phyloP scores from a whole-genome alignment of 2,113 vertebrate genomes.

The Heteronetta atricapilla region DNA sequence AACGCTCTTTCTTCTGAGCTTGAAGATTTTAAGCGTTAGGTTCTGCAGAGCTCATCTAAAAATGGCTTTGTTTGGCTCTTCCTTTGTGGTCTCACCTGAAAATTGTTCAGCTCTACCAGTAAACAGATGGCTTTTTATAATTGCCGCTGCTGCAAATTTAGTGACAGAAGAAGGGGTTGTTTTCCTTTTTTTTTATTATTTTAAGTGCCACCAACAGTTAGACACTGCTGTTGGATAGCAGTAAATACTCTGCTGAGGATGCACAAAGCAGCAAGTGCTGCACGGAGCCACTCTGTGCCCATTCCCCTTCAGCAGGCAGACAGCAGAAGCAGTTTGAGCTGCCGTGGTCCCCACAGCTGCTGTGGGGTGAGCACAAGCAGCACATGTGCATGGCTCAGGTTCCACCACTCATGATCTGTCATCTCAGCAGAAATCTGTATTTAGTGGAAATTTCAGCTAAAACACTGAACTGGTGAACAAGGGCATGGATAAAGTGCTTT shows the following conservation, averaged over 20 bases:
- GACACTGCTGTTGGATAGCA: neutral
- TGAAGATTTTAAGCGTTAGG: neutral
- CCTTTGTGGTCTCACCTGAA: slow-evolving; percentile 58
- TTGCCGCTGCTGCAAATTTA: slow-evolving; percentile 32
- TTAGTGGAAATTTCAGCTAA: slow-evolving; percentile 22
- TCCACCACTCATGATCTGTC: slow-evolving; percentile 7
- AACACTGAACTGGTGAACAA: neutral
- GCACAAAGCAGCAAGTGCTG: neutral
- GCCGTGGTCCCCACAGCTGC: neutral
- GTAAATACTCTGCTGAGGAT: slow-evolving; percentile 2
- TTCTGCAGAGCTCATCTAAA: slow-evolving; percentile 43
- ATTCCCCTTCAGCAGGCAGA: neutral
- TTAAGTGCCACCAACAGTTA: neutral
- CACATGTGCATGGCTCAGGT: slow-evolving; percentile 29
- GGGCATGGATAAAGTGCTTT: neutral
- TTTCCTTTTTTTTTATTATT: neutral
- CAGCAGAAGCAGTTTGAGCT: slow-evolving; percentile 37
- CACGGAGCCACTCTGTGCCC: neutral
- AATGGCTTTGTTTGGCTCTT: slow-evolving; percentile 46
- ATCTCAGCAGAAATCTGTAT: slow-evolving; percentile 44
- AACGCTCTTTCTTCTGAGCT: neutral
- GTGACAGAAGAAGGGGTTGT: neutral
- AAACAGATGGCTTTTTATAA: slow-evolving; percentile 67
- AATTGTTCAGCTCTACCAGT: slow-evolving; percentile 11
- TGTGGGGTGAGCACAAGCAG: neutral